Evolutionary conservation across 2,113 vertebrate genomes (phyloP), one percentile per base, ranked within the genome.

Genomic region (Cephalopholis sonnerati): DNA sequence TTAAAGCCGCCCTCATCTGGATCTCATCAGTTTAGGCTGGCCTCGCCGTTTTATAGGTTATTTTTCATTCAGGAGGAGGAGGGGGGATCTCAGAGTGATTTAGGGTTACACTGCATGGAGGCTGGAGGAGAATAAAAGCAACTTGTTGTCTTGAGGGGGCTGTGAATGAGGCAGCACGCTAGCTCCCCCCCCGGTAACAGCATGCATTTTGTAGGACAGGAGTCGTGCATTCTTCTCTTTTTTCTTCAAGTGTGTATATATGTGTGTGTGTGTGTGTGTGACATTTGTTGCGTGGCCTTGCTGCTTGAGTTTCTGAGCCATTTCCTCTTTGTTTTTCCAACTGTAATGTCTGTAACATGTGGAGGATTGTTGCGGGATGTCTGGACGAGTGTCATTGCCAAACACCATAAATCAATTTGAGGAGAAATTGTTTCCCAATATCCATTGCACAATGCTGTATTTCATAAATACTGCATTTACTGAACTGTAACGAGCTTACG

Each of bases 1-100:
- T 91, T 91, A 85, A 92, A 91, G 87, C 81, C 12, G 12, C 62
- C 57, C 77, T 93, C 88, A 92, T 93, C 92, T 94, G 94, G 90
- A 92, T 86, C 87, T 91, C 90, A 93, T 94, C 91, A 93, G 83
- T 71, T 81, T 58, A 51, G 70, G 69, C 84, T 25, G 2, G 91
- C 65, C 61, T 77, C 24, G 10, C 51, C 24, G 44, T 85, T 93
- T 92, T 87, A 90, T 88, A 81, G 80, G 84, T 91, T 89, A 90
- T 88, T 92, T 91, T 92, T 93, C 88, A 93, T 87, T 88, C 86
- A 72, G 61, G 48, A 62, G 75, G 67, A 58, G 74, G 62, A 53
- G 32, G 63, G 11, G 74, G 41, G 58, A 3, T 44, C 51, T 74
- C 27, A 1, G 72, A 85, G 83, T 89, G 91, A 93, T 95, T 92